Base-by-base conservation (phyloP, 2,113 vertebrate species). In the Rhegmatorhina hoffmannsi region DNA sequence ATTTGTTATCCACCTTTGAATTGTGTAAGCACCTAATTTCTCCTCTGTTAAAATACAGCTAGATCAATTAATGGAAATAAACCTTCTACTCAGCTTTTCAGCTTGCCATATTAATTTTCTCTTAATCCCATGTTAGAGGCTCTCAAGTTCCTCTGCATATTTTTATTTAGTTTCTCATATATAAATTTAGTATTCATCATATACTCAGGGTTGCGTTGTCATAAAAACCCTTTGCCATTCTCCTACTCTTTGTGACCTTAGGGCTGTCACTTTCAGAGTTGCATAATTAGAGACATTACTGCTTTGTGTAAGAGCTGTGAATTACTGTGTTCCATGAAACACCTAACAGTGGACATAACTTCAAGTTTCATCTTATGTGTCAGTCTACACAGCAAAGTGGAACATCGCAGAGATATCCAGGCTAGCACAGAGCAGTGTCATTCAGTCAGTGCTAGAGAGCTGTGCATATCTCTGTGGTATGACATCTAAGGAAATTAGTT, bases 391-490 rank as follows among this genome's bases (percentile, higher is more conserved):
- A 69, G 14, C 13, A 53, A 84, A 74, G 9, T 7, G 4, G 55
- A 69, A 34, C 10, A 52, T 40, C 49, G 52, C 18, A 60, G 58
- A 52, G 21, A 11, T 14, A 66, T 3, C n/a, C 24, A 66, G 72
- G 20, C 23, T 60, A 24, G 16, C 1, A 3, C n/a, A 69, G 33
- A 56, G 12, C 40, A 26, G 12, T 69, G 18, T 66, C 12, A 14
- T 43, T 72, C 55, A 80, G 50, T 15, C 49, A 49, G 18, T 49
- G 26, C 14, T 81, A 53, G 38, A 67, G 21, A 63, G 19, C 7
- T 83, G 38, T 1, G 6, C 4, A 3, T 8, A 24, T 0, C 10
- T 66, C 8, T 49, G 1, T 8, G 24, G 49, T 79, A 67, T 29
- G 64, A 26, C 34, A 68, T 29, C 33, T 46, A 38, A 86, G 60